Base-by-base conservation (phyloP, 2,888 invertebrate genomes). In the Hanleya hanleyi region DNA sequence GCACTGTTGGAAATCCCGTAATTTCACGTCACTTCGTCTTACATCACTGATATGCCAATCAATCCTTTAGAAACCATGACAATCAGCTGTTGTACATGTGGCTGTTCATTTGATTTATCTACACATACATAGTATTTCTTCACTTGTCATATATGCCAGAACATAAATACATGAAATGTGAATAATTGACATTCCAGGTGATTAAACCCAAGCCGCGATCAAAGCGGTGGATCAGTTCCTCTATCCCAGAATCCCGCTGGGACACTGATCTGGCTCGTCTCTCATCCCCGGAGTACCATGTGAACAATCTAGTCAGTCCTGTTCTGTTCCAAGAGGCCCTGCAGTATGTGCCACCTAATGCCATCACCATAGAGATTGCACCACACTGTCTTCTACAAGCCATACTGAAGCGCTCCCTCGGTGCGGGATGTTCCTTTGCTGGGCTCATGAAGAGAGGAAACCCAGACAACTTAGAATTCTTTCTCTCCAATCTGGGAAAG, bases 331-430 rank as follows among this genome's bases (percentile, higher is more conserved):
- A 97, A 87, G 97, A 97, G 89, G 97, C 96, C 9, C 89, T 98
- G 78, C 92, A 93, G 81, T 94, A 95, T 88, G 93, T 99, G 61
- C 99, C 99, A 22, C 93, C 93, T 82, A 95, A 96, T 88, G 97
- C 98, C 6, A 92, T 98, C 80, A 93, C 95, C 78, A 93, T 99
- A 87, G 99, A 99, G 84, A 89, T 99, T 85, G 98, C 98, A 15
- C 98, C 99, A 22, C 98, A 98, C 90, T 95, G 96, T 85, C 93
- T 99, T 79, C 93, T 99, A 80, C 97, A 98, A 92, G 96, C 98
- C 29, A 95, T 99, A 87, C 92, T 99, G 36, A 95, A 96, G 89
- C 93, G 98, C 82, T 95, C 96, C 9, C 92, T 97, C 0, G 93
- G 94, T 0, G 87, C 94, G 69, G 94, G 94, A 1, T 94, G 94